Evolutionary conservation across 2,113 vertebrate species (phyloP).

Genomic region (Anseranas semipalmata): DNA sequence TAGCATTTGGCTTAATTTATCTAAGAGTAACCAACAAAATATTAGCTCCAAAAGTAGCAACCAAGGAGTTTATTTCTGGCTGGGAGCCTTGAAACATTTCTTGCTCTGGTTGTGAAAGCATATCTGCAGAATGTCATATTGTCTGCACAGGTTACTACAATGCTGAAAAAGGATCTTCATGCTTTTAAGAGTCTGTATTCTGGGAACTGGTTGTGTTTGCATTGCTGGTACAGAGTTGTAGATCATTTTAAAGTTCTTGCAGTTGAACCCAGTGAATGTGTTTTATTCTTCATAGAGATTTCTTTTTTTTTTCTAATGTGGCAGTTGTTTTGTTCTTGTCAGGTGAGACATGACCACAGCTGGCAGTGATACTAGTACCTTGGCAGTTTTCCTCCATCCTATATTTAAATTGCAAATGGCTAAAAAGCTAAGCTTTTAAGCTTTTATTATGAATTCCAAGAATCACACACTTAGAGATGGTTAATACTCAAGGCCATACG

Average conservation of each 20-base stretch:
- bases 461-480: background rate
- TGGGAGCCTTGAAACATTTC: background rate
- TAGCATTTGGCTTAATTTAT: background rate
- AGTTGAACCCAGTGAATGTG: background rate
- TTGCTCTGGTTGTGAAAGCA: background rate
- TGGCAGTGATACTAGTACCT: background rate
- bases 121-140: fast-evolving
- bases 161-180: background rate
- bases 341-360: background rate
- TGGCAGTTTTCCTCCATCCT: background rate
- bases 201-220: background rate
- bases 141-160: background rate
- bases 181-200: background rate
- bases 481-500: background rate
- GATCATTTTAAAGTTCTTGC: background rate
- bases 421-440: background rate
- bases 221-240: background rate
- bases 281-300: background rate
- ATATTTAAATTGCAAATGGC: background rate
- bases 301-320: background rate
- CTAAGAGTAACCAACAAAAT: background rate
- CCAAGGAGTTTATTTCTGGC: background rate
- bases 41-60: background rate
- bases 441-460: slow-evolving; percentile 13
- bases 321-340: background rate